A percentile compares a stretch with the other conserved stretches of the same genome.
Evolutionary conservation across 2,888 invertebrate species (phyloP).

Genomic region (Drosophila bunnanda): DNA sequence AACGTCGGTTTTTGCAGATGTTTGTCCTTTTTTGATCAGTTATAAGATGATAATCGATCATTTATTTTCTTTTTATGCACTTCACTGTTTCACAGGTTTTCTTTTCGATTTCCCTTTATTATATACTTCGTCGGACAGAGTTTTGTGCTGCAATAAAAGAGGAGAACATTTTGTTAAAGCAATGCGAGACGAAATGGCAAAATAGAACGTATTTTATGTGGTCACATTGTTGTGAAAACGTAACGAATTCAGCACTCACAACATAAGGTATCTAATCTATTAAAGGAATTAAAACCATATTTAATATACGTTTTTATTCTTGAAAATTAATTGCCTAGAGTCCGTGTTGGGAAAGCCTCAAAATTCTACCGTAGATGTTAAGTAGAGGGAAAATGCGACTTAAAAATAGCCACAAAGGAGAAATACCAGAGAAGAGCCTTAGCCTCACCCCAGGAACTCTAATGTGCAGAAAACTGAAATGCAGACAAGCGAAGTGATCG

Average conservation of each 20-base stretch:
- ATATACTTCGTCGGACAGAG: constrained; percentile 12
- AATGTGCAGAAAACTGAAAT: constrained; percentile 9
- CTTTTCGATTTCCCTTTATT: constrained; percentile 1
- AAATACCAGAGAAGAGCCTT: background rate
- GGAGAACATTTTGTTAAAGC: background rate
- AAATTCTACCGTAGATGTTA: background rate
- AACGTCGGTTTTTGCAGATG: background rate
- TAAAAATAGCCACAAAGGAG: constrained; percentile 19
- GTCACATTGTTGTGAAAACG: constrained; percentile 1
- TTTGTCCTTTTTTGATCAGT: constrained; percentile 1
- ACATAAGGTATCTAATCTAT: too few species aligned
- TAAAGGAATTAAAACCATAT: background rate
- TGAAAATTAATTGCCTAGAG: too few species aligned
- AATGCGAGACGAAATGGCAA: constrained; percentile 11
- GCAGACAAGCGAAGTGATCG: constrained; percentile 26
- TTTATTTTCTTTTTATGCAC: constrained; percentile 15
- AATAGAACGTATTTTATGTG: constrained; percentile 14
- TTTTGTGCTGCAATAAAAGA: constrained; percentile 34
- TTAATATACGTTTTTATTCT: too few species aligned
- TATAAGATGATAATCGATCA: constrained; percentile 3
- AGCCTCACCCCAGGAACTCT: constrained; percentile 14
- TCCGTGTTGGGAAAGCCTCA: too few species aligned
- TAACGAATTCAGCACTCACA: background rate
- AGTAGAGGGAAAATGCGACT: constrained; percentile 1
- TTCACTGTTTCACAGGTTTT: constrained; percentile 19